Base-by-base conservation (phyloP, 2,888 invertebrate species). In the Isoperla grammatica region DNA sequence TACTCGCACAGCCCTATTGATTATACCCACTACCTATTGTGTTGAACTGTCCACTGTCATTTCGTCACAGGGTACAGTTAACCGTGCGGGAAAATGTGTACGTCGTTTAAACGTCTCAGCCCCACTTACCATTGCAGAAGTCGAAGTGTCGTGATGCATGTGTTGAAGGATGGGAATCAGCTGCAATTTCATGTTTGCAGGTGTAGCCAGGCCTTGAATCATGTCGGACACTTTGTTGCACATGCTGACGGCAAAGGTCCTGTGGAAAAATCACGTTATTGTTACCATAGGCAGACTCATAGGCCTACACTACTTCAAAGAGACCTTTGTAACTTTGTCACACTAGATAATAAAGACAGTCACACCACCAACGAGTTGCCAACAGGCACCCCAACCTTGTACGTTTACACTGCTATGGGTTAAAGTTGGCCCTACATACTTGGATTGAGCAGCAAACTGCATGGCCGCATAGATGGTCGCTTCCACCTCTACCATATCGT, bases 391-490 rank as follows among this genome's bases (percentile, higher is more conserved):
- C n/a, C n/a, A n/a, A n/a, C n/a, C n/a, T n/a, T n/a, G n/a, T n/a
- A n/a, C n/a, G n/a, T n/a, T n/a, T n/a, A n/a, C n/a, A n/a, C n/a
- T n/a, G n/a, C n/a, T n/a, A n/a, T n/a, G n/a, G n/a, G n/a, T n/a
- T n/a, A n/a, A n/a, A n/a, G n/a, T n/a, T n/a, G n/a, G n/a, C n/a
- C n/a, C n/a, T n/a, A n/a, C 78, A 75, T 78, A 89, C 88, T 90
- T 91, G 0, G 96, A 97, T 73, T 94, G 90, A 13, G 91, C 90
- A 22, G 96, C 95, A 81, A 97, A 97, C 76, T 90, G 88, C 59
- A 89, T 88, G 48, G 96, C 93, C 29, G 96, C 96, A 79, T 89
- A 92, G 65, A 97, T 94, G 11, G 97, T 95, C 48, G 96, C 96
- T 73, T 95, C 90, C 29, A 97, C 93, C 77, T 98, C 98, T 0